Evolutionary conservation across 2,113 vertebrate species (phyloP), one percentile per base, ranked within the genome.

Genomic region (Alosa alosa): DNA sequence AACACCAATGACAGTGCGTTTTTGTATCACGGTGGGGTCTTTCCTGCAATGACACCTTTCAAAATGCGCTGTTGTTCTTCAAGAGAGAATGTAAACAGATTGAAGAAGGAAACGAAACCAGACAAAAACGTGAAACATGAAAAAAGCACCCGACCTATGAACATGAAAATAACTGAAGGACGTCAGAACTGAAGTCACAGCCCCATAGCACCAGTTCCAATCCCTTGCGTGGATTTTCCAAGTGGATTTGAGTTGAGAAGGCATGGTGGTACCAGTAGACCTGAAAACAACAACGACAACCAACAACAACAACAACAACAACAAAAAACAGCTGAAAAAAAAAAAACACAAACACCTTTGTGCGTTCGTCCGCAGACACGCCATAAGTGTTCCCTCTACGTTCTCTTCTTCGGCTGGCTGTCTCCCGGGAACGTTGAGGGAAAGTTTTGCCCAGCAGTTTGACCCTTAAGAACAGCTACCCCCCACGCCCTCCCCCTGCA

Each of bases 101-200:
- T 55, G 10, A 88, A 83, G 83, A 86, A 81, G 84, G 84, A 87
- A 86, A 78, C 90, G 64, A 86, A 49, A 50, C 86, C 82, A 86
- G 86, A 85, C 5, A 90, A 92, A 68, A 85, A 89, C 92, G 90
- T 90, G 84, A 84, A 86, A 87, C 89, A 55, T 90, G 92, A 86
- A 91, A 90, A 94, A 89, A 94, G 94, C 95, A 96, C 95, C 94
- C 94, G 92, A 95, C 93, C 95, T 90, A 78, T 91, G 91, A 94
- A 85, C 91, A 93, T 89, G 92, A 90, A 92, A 91, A 49, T 17
- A 88, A 92, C 91, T 92, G 88, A 93, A 92, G 90, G 92, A 91
- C 88, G 89, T 91, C 89, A 90, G 91, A 91, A 55, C 82, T 89
- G 91, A 88, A 86, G 92, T 86, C 88, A 88, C 87, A 25, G 81